These are phyloP conservation scores for Arizona elegans DNA, from an alignment of 2,113 vertebrate genomes.

Conservation along the genomic window DNA sequence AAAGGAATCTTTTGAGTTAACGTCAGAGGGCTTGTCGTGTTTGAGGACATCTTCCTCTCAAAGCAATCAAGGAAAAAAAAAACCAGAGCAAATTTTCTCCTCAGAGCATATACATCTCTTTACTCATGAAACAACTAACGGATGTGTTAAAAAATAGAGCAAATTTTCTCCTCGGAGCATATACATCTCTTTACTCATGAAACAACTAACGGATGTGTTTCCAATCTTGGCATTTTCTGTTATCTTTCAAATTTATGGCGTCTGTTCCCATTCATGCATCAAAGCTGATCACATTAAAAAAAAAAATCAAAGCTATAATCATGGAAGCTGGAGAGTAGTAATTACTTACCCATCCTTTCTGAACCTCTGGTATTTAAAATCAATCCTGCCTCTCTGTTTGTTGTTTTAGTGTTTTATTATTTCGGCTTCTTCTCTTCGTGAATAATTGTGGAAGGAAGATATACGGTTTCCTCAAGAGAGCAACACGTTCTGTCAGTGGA, in stretches of 20 bases:
- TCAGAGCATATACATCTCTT: conserved; percentile 42
- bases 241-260: conserved; percentile 68
- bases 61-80: conserved; percentile 55
- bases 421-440: neutral
- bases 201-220: conserved; percentile 40
- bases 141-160: conserved; percentile 52
- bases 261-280: conserved; percentile 53
- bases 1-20: too few relatives aligned
- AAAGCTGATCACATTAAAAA: conserved; percentile 42
- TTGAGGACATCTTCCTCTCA: conserved; percentile 24
- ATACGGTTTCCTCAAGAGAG: neutral
- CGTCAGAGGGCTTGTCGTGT: too few relatives aligned
- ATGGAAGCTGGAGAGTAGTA: conserved; percentile 19
- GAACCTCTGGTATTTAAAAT: neutral
- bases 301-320: conserved; percentile 51
- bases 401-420: neutral
- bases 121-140: neutral
- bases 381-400: neutral
- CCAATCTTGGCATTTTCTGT: conserved; percentile 36
- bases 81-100: conserved; percentile 26
- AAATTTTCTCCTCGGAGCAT: conserved; percentile 18
- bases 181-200: conserved; percentile 12
- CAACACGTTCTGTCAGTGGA: neutral
- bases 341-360: conserved; percentile 53
- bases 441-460: neutral